Conservation (phyloP, 2,888 invertebrate species). For the Epirrhoe alternata region DNA sequence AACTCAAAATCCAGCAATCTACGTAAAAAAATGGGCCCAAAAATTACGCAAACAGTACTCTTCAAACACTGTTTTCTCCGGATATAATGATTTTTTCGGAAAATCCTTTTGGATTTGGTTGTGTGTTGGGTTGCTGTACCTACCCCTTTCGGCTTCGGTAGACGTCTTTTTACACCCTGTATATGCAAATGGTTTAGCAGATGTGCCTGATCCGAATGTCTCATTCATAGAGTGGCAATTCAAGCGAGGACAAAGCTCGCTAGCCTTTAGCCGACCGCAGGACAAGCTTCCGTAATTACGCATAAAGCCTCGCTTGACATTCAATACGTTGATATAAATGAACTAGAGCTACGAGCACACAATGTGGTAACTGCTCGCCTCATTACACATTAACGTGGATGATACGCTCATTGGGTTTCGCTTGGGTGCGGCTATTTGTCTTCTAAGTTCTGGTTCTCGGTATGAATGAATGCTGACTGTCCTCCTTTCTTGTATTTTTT, state of each 20-base stretch:
- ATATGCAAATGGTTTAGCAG: neutral
- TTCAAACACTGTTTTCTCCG: too few relatives aligned
- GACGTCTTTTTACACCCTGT: too few relatives aligned
- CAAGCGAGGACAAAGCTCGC: constrained; percentile 16
- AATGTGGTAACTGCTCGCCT: constrained; percentile 54
- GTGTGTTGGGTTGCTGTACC: too few relatives aligned
- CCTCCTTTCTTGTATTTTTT: constrained; percentile 25
- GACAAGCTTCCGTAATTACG: constrained; percentile 43
- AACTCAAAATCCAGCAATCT: too few relatives aligned
- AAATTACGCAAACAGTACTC: too few relatives aligned
- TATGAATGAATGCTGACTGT: constrained; percentile 58
- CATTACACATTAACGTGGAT: constrained; percentile 58
- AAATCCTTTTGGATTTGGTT: too few relatives aligned
- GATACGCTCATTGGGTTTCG: constrained; percentile 54
- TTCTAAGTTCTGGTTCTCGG: constrained; percentile 43
- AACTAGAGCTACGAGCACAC: constrained; percentile 50
- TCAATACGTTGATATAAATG: constrained; percentile 41
- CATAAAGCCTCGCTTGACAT: constrained; percentile 38
- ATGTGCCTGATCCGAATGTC: neutral
- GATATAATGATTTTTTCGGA: too few relatives aligned
- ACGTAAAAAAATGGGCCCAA: too few relatives aligned
- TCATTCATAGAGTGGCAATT: constrained; percentile 1
- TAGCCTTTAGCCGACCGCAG: constrained; percentile 28
- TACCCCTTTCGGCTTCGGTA: too few relatives aligned
- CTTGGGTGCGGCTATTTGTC: constrained; percentile 56